Conservation (phyloP, 2,797 vertebrate species). For the Staurois parvus region DNA sequence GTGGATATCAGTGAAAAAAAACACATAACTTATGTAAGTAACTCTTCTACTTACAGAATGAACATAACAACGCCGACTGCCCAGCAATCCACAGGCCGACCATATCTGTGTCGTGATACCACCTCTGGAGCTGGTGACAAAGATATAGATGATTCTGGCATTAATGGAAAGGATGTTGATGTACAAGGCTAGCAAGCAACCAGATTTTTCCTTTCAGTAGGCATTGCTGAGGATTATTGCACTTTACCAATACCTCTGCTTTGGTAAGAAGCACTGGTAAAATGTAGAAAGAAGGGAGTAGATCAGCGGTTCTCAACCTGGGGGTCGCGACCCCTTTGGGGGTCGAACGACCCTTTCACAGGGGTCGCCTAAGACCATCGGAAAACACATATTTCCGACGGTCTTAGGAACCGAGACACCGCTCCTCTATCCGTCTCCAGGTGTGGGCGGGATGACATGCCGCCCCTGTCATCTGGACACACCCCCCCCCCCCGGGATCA, state of each 20-base stretch:
- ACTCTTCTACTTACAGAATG: constrained; percentile 81
- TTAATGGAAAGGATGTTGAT: background rate
- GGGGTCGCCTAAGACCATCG: too few species aligned
- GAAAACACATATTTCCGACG: too few species aligned
- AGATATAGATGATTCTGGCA: background rate
- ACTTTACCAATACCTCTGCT: background rate
- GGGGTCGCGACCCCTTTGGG: too few species aligned
- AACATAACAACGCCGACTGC: constrained; percentile 88
- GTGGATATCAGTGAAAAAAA: too few species aligned
- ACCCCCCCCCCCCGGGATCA: too few species aligned
- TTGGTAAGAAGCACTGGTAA: background rate
- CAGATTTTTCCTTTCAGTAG: too few species aligned
- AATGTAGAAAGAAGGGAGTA: background rate
- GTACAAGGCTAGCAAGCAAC: background rate
- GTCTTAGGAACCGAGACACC: too few species aligned
- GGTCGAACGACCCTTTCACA: too few species aligned
- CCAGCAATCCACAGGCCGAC: constrained; percentile 89
- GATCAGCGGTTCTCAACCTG: too few species aligned
- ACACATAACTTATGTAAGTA: background rate
- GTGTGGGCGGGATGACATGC: too few species aligned
- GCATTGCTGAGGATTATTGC: background rate
- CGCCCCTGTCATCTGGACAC: too few species aligned
- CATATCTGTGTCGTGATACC: constrained; percentile 86
- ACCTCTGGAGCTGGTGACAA: constrained; percentile 82
- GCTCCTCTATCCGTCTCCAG: too few species aligned